Percentiles rank a stretch among this genome's conserved stretches.
phyloP scores from a whole-genome alignment of 2,888 invertebrate species.

The Carterocephalus palaemon region DNA sequence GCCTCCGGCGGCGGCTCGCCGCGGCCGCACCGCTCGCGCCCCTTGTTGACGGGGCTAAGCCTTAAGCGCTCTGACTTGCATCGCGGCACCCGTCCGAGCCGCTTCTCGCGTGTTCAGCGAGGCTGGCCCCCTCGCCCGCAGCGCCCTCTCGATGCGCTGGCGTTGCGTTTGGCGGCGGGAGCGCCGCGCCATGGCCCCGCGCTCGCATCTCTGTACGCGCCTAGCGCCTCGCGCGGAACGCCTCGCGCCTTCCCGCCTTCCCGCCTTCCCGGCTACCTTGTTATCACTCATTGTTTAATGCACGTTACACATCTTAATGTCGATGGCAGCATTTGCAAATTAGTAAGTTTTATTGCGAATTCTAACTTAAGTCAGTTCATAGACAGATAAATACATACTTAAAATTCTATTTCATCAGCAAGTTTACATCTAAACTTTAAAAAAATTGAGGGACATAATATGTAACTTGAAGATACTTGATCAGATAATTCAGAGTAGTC shows the following conservation, averaged over 20 bases:
- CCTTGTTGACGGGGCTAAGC: constrained; percentile 62
- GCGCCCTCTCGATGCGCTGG: constrained; percentile 30
- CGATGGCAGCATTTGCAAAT: constrained; percentile 38
- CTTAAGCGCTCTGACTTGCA: constrained; percentile 59
- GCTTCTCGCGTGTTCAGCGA: constrained; percentile 59
- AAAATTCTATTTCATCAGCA: no score
- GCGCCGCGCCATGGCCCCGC: constrained; percentile 39
- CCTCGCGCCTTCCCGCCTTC: no score
- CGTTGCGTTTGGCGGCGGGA: constrained; percentile 29
- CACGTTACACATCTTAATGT: constrained; percentile 33
- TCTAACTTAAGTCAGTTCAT: constrained; percentile 11
- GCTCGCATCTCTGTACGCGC: constrained; percentile 48
- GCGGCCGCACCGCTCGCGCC: constrained; percentile 54
- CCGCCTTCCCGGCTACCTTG: constrained; percentile 54
- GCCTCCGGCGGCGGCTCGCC: constrained; percentile 43
- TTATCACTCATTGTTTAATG: constrained; percentile 47
- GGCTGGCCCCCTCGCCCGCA: constrained; percentile 38
- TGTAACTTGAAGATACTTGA: no score
- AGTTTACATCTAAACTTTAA: no score
- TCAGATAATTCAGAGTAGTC: no score
- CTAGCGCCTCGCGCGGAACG: constrained; percentile 48
- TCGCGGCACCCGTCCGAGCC: constrained; percentile 68
- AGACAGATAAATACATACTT: background rate
- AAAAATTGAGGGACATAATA: no score
- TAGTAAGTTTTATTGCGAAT: constrained; percentile 62